Percentiles rank a stretch among this genome's conserved stretches.
phyloP scores from a whole-genome alignment of 2,797 vertebrate genomes.

The Cheirogaleus major region DNA sequence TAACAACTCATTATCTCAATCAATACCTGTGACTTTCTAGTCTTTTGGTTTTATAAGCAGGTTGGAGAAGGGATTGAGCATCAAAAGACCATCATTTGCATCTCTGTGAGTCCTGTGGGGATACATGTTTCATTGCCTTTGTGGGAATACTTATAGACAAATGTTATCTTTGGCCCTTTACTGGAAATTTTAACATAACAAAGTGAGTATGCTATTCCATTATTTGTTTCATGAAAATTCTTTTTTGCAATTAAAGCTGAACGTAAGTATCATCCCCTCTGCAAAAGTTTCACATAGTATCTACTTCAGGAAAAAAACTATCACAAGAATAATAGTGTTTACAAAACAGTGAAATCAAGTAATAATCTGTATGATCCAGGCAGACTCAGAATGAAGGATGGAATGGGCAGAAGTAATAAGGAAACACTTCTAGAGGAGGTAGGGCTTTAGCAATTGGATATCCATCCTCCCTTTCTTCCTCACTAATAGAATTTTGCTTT shows the following conservation, averaged over 20 bases:
- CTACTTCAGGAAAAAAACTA: background rate
- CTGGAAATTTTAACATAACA: background rate
- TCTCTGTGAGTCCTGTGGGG: background rate
- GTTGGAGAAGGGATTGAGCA: accelerated
- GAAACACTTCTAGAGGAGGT: background rate
- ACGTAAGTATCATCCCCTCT: background rate
- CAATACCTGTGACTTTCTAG: background rate
- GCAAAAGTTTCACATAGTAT: background rate
- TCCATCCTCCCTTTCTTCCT: background rate
- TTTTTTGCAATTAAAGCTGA: background rate
- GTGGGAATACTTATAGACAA: background rate
- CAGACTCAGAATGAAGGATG: background rate
- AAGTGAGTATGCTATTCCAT: background rate
- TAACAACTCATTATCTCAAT: background rate
- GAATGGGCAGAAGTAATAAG: background rate
- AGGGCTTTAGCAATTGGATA: background rate
- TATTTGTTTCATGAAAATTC: background rate
- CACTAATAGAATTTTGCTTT: background rate
- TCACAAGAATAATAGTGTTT: background rate
- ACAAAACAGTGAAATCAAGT: background rate
- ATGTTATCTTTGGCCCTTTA: background rate
- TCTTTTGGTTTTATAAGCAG: background rate
- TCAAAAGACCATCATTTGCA: background rate
- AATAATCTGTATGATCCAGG: background rate
- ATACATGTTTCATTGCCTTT: background rate